These are phyloP conservation scores for Pachypanchax playfairii DNA, from an alignment of 2,113 vertebrate species.

Conservation along the genomic window DNA sequence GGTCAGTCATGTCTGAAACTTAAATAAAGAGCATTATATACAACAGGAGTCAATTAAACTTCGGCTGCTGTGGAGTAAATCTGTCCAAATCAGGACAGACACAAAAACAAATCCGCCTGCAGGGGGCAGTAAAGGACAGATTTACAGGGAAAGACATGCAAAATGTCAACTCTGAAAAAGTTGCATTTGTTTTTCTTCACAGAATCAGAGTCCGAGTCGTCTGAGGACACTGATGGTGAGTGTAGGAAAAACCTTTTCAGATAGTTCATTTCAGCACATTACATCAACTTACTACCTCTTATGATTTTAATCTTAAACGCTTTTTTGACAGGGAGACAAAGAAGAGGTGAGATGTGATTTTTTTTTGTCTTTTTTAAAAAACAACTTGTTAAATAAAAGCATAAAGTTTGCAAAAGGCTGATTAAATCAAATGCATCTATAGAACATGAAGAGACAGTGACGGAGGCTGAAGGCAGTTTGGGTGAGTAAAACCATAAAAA, in stretches of 20 bases:
- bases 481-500: constrained; percentile 43
- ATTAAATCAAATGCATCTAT: constrained; percentile 8
- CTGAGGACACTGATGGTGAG: constrained; percentile 62
- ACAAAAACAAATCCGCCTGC: constrained; percentile 19
- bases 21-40: too few relatives aligned
- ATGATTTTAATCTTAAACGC: constrained; percentile 1
- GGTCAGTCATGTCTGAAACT: too few relatives aligned
- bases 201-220: constrained; percentile 58
- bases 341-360: constrained; percentile 36
- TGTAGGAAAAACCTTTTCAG: neutral
- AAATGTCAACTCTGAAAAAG: constrained; percentile 3
- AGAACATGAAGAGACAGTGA: constrained; percentile 48
- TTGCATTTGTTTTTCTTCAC: constrained; percentile 7
- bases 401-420: neutral
- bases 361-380: accelerated
- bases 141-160: neutral
- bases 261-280: neutral
- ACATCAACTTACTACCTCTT: neutral
- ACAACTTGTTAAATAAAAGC: neutral
- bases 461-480: constrained; percentile 30
- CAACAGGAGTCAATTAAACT: too few relatives aligned
- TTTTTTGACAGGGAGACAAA: constrained; percentile 50
- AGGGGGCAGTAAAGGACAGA: constrained; percentile 46
- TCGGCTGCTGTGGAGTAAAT: too few relatives aligned
- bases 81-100: too few relatives aligned